Conservation (phyloP, 1,140 invertebrate species). For the Limonius californicus region DNA sequence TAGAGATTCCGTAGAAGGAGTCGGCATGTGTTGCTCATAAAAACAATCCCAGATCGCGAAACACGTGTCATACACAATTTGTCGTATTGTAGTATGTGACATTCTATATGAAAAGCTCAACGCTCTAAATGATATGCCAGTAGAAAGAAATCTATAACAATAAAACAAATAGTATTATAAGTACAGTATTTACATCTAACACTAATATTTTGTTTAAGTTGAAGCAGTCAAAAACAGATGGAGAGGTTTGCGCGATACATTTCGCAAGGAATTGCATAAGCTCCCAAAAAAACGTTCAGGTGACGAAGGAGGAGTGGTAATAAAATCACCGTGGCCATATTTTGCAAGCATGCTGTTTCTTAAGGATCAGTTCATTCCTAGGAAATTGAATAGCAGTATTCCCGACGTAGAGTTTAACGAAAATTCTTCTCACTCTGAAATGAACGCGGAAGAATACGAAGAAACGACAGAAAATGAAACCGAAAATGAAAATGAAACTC, state of each 20-base stretch:
- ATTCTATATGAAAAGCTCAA: not conserved
- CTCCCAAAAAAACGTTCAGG: not conserved
- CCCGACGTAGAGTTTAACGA: not conserved
- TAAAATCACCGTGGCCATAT: not conserved
- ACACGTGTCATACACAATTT: not conserved
- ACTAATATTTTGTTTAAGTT: not conserved
- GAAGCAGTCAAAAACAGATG: not conserved
- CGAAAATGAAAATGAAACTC: not conserved
- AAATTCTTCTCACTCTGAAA: not conserved
- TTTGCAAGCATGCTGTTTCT: not conserved
- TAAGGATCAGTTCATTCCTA: not conserved
- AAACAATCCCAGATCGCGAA: not conserved
- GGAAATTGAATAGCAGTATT: not conserved
- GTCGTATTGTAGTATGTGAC: not conserved
- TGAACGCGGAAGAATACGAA: not conserved
- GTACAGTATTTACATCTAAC: not conserved
- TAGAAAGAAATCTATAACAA: slow-evolving; percentile 3
- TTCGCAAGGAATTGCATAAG: not conserved
- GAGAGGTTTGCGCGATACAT: not conserved
- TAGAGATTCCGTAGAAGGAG: not conserved
- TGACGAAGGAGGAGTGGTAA: not conserved
- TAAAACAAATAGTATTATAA: not conserved
- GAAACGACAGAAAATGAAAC: not conserved
- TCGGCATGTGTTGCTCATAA: not conserved
- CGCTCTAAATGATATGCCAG: not conserved